Evolutionary conservation across 2,113 vertebrate species (phyloP), one percentile per base, ranked within the genome.

Genomic region (Candoia aspera): DNA sequence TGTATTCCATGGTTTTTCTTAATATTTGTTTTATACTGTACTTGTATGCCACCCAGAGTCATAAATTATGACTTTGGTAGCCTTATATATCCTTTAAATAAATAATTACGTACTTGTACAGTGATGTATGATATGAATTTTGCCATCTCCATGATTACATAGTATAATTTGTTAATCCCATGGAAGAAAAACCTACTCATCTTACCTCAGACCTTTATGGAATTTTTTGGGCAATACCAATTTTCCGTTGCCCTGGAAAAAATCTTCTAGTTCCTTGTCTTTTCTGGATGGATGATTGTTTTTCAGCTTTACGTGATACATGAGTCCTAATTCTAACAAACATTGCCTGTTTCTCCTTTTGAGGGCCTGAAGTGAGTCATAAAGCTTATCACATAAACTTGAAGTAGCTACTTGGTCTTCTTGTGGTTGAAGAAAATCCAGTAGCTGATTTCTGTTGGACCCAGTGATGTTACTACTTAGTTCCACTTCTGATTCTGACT

Each of bases 181-280:
- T 54, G n/a, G 60, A 86, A 53, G 6, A 90, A 91, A 68, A 46
- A 54, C 0, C 9, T 33, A 29, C 60, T 84, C 8, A 23, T 53
- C 96, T 97, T 97, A 98, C 98, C 97, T 97, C 6, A 88, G 92
- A 90, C 96, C 94, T 4, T 23, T 87, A 21, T 94, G 85, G 29
- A 89, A 42, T 89, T 85, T 93, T 8, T 58, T 93, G 88, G 90
- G 93, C 2, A 90, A 94, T 37, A 88, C 95, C 57, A 92, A 93
- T 1, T 58, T 94, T 91, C 92, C 89, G 83, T 90, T 91, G 73
- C 94, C 68, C 68, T 55, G 94, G 92, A 97, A 96, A 95, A 97
- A 95, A 46, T 59, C 86, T 86, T 97, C 96, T 0, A 96, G 46
- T 83, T 97, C 94, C 79, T 96, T 96, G 9, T 96, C 94, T 53